phyloP scores from a whole-genome alignment of 2,888 invertebrate genomes.

The Phengaris arion region DNA sequence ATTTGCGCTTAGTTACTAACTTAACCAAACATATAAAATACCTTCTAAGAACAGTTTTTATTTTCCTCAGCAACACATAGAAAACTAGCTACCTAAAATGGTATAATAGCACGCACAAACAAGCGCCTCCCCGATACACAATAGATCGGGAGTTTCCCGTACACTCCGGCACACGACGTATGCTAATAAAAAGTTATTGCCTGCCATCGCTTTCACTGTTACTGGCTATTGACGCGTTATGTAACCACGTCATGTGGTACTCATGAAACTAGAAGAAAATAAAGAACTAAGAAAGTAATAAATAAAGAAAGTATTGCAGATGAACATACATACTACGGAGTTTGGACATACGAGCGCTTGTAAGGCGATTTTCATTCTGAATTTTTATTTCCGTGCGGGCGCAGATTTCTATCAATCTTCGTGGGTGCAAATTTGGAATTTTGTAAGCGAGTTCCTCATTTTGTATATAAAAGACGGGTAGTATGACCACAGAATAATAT shows the following conservation, averaged over 20 bases:
- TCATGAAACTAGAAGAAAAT: not conserved
- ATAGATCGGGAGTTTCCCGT: not conserved
- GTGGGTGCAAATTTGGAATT: too few relatives aligned
- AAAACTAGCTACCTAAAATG: not conserved
- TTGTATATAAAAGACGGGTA: too few relatives aligned
- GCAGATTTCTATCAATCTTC: too few relatives aligned
- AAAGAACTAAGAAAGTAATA: too few relatives aligned
- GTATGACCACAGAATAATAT: too few relatives aligned
- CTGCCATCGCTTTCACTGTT: constrained; percentile 5
- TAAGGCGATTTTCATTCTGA: too few relatives aligned
- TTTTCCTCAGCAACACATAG: not conserved
- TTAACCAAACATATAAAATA: not conserved
- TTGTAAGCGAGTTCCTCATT: too few relatives aligned
- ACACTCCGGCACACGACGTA: not conserved
- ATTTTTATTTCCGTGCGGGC: too few relatives aligned
- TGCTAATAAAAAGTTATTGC: constrained; percentile 23
- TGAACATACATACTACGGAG: not conserved
- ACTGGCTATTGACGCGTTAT: not conserved
- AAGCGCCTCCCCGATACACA: not conserved
- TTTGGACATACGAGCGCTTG: too few relatives aligned
- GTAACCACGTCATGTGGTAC: not conserved
- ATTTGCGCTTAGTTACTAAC: not conserved
- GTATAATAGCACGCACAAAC: not conserved
- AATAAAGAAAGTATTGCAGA: too few relatives aligned
- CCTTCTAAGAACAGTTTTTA: not conserved